Conservation (phyloP, 1,140 invertebrate species). For the Idris sp. region DNA sequence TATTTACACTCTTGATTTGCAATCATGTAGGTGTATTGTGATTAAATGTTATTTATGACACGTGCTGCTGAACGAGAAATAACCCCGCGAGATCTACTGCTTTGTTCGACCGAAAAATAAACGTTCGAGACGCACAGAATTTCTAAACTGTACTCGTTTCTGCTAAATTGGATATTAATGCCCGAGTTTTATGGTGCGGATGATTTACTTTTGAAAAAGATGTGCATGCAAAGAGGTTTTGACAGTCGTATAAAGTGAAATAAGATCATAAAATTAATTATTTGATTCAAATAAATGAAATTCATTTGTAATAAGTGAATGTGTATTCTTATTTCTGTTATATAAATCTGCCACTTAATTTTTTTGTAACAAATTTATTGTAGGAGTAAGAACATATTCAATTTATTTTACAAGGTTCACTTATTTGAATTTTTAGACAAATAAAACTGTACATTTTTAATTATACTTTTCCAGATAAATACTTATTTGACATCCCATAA, state of each 20-base stretch:
- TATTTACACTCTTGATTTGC: constrained; percentile 32
- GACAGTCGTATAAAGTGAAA: constrained; percentile 24
- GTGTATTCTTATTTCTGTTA: no score
- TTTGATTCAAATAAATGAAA: no score
- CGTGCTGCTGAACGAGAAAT: constrained; percentile 13
- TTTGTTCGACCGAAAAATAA: constrained; percentile 43
- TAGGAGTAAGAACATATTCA: no score
- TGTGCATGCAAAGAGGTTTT: constrained; percentile 14
- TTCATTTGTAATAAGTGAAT: no score
- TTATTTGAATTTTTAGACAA: no score
- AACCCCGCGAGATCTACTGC: constrained; percentile 36
- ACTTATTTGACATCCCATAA: no score
- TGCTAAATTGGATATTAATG: constrained; percentile 52
- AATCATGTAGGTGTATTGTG: constrained; percentile 39
- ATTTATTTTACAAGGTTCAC: no score
- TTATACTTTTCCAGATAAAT: no score
- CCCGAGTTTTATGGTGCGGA: constrained; percentile 21
- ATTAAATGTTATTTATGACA: constrained; percentile 51
- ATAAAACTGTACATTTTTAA: no score
- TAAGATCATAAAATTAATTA: no score
- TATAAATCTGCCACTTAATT: no score
- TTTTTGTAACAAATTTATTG: no score
- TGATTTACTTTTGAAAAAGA: constrained; percentile 28
- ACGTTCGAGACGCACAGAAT: constrained; percentile 27
- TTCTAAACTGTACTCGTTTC: constrained; percentile 32